Evolutionary conservation across 2,797 vertebrate species (phyloP), one percentile per base, ranked within the genome.

Genomic region (Geotria australis): DNA sequence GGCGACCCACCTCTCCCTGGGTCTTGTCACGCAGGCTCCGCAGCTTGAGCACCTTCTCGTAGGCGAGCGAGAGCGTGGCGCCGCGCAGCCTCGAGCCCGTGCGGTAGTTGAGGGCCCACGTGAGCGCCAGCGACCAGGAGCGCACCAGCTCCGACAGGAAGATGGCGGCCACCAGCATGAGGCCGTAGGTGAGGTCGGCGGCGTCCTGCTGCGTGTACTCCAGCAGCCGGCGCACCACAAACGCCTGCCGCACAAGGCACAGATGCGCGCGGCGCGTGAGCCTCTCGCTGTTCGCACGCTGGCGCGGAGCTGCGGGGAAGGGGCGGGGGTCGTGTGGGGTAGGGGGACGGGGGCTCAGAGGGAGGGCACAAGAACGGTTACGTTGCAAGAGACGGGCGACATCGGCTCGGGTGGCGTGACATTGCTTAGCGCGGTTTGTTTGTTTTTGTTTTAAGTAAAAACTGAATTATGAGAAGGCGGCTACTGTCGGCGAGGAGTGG

Each of bases 101-200:
- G 60, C 84, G 76, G 66, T 91, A 91, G 70, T 91, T 91, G 68
- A 88, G 69, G 2, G 79, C 83, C 83, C 83, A 91, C 55, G 81
- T 85, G 62, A 88, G 70, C 1, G 83, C 80, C 58, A 91, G 75
- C 47, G 84, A 91, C 84, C 83, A 91, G 62, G 84, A 88, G 49
- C 84, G 78, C 57, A 88, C 70, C 47, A 83, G 66, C 69, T 91
- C 84, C 0, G 74, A 80, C 70, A 78, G 66, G 62, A 88, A 72
- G 62, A 91, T 74, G 61, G 81, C 79, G 69, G 85, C 68, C 60
- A 86, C 79, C 73, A 91, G 72, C 65, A 86, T 71, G 68, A 88
- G 72, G 69, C 83, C 80, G 61, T 82, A 83, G 63, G 68, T 69
- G 63, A 85, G 74, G 65, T 83, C 71, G 11, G 78, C 71, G 48